Conservation (phyloP, 92 coral and sea anemone species). For the Porites evermanni region DNA sequence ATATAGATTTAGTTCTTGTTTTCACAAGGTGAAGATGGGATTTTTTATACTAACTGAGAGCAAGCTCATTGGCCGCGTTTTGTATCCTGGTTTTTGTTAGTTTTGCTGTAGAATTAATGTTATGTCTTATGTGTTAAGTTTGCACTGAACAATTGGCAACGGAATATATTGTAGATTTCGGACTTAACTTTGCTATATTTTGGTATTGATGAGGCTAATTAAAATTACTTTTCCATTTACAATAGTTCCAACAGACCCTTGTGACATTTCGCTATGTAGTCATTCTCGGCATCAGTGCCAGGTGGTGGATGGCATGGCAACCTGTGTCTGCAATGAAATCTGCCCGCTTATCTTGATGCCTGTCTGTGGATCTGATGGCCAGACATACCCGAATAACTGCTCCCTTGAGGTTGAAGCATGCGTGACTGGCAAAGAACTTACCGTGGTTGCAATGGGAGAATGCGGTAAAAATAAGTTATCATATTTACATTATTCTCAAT, state of each 20-base stretch:
- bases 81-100: too few species aligned
- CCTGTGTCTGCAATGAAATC: constrained; percentile 60
- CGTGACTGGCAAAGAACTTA: constrained; percentile 40
- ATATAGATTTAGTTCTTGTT: too few species aligned
- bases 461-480: constrained; percentile 45
- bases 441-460: constrained; percentile 53
- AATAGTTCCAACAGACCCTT: constrained; percentile 40
- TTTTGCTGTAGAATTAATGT: too few species aligned
- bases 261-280: constrained; percentile 53
- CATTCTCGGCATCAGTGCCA: constrained; percentile 59
- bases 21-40: too few species aligned
- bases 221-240: background rate
- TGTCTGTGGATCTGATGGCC: constrained; percentile 88
- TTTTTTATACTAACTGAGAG: too few species aligned
- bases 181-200: too few species aligned
- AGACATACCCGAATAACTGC: constrained; percentile 69
- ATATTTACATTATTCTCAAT: background rate
- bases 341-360: constrained; percentile 51
- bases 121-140: background rate
- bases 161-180: background rate
- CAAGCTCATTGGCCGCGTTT: too few species aligned
- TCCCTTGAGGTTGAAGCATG: constrained; percentile 62
- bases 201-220: background rate
- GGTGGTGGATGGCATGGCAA: constrained; percentile 57
- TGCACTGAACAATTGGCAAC: background rate